Evolutionary conservation across 2,113 vertebrate genomes (phyloP).

Genomic region (Otolemur garnettii): DNA sequence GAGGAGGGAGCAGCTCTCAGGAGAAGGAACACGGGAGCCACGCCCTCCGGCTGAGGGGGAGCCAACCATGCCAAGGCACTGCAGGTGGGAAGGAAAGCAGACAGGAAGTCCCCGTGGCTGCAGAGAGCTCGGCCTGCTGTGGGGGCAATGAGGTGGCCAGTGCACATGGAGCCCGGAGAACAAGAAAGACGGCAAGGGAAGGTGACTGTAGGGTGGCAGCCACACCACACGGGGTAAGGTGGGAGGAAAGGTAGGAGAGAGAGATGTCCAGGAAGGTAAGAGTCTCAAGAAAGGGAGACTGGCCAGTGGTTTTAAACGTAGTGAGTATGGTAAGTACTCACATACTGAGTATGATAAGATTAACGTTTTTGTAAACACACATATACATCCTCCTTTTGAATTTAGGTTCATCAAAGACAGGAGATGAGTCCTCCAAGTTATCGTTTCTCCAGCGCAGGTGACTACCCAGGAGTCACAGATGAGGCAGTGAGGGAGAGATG

Average conservation of each 20-base stretch:
- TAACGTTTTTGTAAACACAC: neutral
- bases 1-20: neutral
- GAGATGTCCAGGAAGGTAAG: neutral
- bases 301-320: neutral
- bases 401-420: neutral
- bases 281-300: neutral
- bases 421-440: neutral
- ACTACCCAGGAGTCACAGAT: neutral
- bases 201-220: neutral
- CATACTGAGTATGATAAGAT: neutral
- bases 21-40: neutral
- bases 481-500: neutral
- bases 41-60: neutral
- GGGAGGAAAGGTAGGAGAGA: neutral
- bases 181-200: neutral
- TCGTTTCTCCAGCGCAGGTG: neutral
- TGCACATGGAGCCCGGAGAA: neutral
- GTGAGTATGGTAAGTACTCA: no score
- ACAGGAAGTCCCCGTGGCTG: neutral
- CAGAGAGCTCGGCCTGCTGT: accelerated
- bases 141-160: neutral
- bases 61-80: neutral
- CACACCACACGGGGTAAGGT: neutral
- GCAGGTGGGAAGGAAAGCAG: neutral
- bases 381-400: neutral